A percentile compares a stretch with the other conserved stretches of the same genome.
These are phyloP conservation scores for Diorhabda sublineata DNA, from an alignment of 1,140 invertebrate genomes.

Conservation along the genomic window DNA sequence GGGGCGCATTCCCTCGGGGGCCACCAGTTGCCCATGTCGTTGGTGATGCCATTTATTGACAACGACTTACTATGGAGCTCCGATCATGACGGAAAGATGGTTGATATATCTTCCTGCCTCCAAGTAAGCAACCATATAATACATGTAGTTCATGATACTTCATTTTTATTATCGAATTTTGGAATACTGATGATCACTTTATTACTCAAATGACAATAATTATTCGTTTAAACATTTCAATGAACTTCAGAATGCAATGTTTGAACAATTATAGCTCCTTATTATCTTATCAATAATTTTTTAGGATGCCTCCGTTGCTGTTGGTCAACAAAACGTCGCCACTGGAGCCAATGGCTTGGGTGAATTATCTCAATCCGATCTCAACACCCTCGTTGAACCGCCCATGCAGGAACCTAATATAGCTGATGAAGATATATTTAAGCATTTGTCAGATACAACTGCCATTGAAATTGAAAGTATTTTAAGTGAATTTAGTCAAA, in stretches of 20 bases:
- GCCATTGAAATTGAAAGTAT: constrained; percentile 57
- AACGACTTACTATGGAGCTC: constrained; percentile 88
- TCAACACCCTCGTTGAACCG: constrained; percentile 59
- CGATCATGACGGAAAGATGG: constrained; percentile 87
- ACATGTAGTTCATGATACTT: background rate
- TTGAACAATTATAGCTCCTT: no score
- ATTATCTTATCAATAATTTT: constrained; percentile 22
- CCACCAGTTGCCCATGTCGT: constrained; percentile 54
- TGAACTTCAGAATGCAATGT: no score
- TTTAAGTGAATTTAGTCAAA: constrained; percentile 51
- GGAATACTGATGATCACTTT: no score
- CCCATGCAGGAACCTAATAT: constrained; percentile 50
- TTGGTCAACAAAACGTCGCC: constrained; percentile 42
- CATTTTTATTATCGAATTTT: no score
- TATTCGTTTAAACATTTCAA: no score
- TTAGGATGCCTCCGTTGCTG: constrained; percentile 48
- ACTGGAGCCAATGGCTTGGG: constrained; percentile 46
- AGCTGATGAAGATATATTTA: constrained; percentile 66
- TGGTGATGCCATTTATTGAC: constrained; percentile 91
- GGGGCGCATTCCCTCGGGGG: constrained; percentile 49
- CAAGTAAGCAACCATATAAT: constrained; percentile 57
- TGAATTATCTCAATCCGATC: constrained; percentile 64
- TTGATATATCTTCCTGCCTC: constrained; percentile 81
- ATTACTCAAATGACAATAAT: no score
- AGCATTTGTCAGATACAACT: constrained; percentile 63